Percentiles rank a stretch among this genome's conserved stretches.
Evolutionary conservation across 2,797 vertebrate species (phyloP).

Genomic region (Hydrocynus forskahlii): DNA sequence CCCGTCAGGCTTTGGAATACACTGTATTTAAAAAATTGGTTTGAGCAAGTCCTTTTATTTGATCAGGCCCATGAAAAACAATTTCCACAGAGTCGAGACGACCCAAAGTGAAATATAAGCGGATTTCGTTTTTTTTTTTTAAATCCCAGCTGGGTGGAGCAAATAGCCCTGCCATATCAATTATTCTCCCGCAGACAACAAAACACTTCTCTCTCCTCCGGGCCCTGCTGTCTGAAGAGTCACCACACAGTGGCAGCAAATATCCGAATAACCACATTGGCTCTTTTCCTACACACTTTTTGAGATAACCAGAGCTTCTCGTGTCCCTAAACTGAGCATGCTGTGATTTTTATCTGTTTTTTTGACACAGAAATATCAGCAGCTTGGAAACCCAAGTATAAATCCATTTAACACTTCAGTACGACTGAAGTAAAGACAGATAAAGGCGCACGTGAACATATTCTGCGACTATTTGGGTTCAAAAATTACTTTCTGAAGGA

Average conservation of each 20-base stretch:
- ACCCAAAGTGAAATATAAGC: slow-evolving; percentile 21
- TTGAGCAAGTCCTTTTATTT: neutral
- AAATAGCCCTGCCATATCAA: slow-evolving; percentile 32
- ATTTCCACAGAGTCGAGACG: slow-evolving; percentile 15
- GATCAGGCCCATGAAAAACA: slow-evolving; percentile 10
- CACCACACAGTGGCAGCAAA: slow-evolving; percentile 46
- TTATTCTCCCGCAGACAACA: slow-evolving; percentile 26
- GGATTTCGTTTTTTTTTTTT: slow-evolving; percentile 5
- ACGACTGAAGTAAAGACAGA: neutral
- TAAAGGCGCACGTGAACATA: too few species aligned
- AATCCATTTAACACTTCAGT: too few species aligned
- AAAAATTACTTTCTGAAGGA: too few species aligned
- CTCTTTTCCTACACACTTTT: neutral
- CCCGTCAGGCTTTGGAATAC: slow-evolving; percentile 5
- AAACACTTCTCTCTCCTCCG: neutral
- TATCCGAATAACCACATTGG: slow-evolving; percentile 4
- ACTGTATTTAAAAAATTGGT: slow-evolving; percentile 4
- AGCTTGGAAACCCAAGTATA: too few species aligned
- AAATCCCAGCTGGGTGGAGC: neutral
- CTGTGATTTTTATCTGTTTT: neutral
- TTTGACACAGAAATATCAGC: neutral
- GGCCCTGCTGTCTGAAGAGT: neutral
- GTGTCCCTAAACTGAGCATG: neutral
- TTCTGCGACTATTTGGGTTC: too few species aligned
- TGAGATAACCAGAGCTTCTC: neutral